Conservation (phyloP, 2,888 invertebrate species). For the Heteromurus nitidus region DNA sequence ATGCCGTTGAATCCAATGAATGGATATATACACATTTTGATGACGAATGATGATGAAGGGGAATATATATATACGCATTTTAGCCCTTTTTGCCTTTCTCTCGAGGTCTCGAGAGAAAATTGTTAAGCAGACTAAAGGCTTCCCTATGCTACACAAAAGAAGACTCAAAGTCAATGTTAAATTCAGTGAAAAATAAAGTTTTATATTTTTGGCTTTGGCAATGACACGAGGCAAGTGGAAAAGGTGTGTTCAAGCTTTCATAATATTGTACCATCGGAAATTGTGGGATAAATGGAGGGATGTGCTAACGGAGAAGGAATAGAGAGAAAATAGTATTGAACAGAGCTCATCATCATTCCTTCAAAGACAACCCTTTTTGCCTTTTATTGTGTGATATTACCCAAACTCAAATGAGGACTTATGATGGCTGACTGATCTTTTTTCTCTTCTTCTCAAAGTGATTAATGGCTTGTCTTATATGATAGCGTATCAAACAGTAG, state of each 20-base stretch:
- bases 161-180: too few relatives aligned
- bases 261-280: slow-evolving; percentile 22
- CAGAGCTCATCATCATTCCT: neutral
- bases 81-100: slow-evolving; percentile 5
- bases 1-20: slow-evolving; percentile 34
- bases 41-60: slow-evolving; percentile 34
- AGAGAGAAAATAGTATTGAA: neutral
- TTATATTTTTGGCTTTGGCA: slow-evolving; percentile 11
- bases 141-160: too few relatives aligned
- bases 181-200: neutral
- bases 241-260: slow-evolving; percentile 14
- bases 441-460: slow-evolving; percentile 28
- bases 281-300: slow-evolving; percentile 12
- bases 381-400: slow-evolving; percentile 22
- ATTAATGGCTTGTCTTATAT: slow-evolving; percentile 54
- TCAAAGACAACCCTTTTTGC: slow-evolving; percentile 21
- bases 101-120: neutral
- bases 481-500: slow-evolving; percentile 42
- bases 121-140: too few relatives aligned
- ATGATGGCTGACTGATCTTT: too few relatives aligned
- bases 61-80: slow-evolving; percentile 28
- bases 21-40: slow-evolving; percentile 31
- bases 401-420: slow-evolving; percentile 51
- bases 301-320: neutral
- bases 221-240: slow-evolving; percentile 52